phyloP scores from a whole-genome alignment of 2,113 vertebrate genomes.

The Colaptes auratus region DNA sequence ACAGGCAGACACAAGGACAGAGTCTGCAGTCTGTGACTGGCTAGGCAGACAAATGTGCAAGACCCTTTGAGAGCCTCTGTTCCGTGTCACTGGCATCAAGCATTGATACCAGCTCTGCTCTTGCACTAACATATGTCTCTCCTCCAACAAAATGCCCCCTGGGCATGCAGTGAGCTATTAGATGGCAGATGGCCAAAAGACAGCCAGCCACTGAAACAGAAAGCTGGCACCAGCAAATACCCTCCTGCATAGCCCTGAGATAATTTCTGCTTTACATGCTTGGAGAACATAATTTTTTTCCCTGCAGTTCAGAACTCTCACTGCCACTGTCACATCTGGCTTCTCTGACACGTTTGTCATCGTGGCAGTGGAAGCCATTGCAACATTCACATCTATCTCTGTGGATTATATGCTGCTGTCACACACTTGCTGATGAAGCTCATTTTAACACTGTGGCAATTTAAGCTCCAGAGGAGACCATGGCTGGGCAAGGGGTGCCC shows the following conservation, averaged over 20 bases:
- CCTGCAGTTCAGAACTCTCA: background rate
- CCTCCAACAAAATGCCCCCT: background rate
- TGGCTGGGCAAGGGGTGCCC: background rate
- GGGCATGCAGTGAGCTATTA: constrained; percentile 26
- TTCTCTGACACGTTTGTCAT: background rate
- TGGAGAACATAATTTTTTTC: background rate
- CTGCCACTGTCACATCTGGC: background rate
- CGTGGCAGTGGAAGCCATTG: background rate
- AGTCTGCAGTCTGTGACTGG: background rate
- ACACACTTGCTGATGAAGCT: background rate
- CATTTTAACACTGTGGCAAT: background rate
- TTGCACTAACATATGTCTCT: constrained; percentile 23
- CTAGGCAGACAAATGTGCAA: background rate
- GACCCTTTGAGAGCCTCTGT: constrained; percentile 14
- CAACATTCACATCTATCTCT: background rate
- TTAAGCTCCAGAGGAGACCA: background rate
- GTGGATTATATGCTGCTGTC: background rate
- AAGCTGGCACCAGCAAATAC: background rate
- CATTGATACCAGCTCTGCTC: background rate
- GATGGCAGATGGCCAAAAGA: constrained; percentile 7
- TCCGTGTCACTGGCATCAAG: constrained; percentile 8
- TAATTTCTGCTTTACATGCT: background rate
- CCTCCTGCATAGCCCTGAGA: background rate
- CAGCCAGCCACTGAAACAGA: background rate
- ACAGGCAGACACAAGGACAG: background rate